Percentiles rank a stretch among this genome's conserved stretches.
phyloP scores from a whole-genome alignment of 2,888 invertebrate species.

The Tipula lateralis region DNA sequence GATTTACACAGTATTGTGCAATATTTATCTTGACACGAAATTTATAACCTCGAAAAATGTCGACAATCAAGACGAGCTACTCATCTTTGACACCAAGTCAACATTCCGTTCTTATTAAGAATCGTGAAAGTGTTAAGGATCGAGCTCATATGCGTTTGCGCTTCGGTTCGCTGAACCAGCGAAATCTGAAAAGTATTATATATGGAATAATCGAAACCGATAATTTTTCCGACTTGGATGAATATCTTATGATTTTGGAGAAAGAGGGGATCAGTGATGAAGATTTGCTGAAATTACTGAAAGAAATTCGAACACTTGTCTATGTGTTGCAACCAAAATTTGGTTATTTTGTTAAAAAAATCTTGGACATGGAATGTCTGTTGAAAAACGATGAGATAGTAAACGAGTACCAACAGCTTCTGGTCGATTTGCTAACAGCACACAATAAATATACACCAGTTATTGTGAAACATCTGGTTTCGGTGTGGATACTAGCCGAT shows the following conservation, averaged over 20 bases:
- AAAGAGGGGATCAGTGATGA: slow-evolving; percentile 47
- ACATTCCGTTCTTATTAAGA: background rate
- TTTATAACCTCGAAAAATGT: background rate
- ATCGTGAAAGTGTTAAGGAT: background rate
- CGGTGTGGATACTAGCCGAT: slow-evolving; percentile 54
- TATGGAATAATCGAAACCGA: slow-evolving; percentile 38
- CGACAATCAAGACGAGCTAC: background rate
- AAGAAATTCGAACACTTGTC: slow-evolving; percentile 55
- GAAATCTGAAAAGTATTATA: slow-evolving; percentile 41
- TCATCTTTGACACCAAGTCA: background rate
- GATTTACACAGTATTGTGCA: background rate
- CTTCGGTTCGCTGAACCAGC: slow-evolving; percentile 42
- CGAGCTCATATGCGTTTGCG: slow-evolving; percentile 39
- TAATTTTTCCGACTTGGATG: slow-evolving; percentile 40
- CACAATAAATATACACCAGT: slow-evolving; percentile 61
- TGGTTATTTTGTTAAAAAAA: slow-evolving; percentile 55
- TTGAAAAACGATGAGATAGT: slow-evolving; percentile 47
- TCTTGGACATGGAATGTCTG: slow-evolving; percentile 50
- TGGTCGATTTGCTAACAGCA: slow-evolving; percentile 63
- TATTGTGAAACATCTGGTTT: slow-evolving; percentile 58
- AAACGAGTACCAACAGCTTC: slow-evolving; percentile 57
- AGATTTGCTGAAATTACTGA: slow-evolving; percentile 54
- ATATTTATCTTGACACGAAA: background rate
- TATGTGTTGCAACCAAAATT: slow-evolving; percentile 56
- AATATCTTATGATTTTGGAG: slow-evolving; percentile 41